Percentiles rank a stretch among this genome's conserved stretches.
Conservation (phyloP, 2,888 invertebrate species). For the Pasiphila rectangulata region DNA sequence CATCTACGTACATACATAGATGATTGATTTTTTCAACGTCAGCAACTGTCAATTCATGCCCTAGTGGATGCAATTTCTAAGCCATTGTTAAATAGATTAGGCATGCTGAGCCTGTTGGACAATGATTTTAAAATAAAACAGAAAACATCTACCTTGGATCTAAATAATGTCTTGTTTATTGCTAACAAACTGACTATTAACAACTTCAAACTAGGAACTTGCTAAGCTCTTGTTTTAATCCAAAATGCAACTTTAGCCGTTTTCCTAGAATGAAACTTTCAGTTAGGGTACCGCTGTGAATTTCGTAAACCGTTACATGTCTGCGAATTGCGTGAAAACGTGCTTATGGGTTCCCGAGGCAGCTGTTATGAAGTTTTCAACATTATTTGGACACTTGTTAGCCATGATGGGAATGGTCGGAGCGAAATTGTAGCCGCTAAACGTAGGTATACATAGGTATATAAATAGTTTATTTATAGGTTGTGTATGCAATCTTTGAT, state of each 20-base stretch:
- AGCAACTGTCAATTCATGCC: too few species aligned
- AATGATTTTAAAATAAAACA: too few species aligned
- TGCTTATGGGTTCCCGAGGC: constrained; percentile 8
- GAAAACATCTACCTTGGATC: too few species aligned
- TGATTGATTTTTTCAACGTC: background rate
- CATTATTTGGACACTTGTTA: constrained; percentile 8
- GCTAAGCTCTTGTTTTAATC: background rate
- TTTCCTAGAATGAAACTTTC: constrained; percentile 23
- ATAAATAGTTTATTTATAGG: too few species aligned
- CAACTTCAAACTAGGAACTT: background rate
- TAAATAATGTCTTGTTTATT: too few species aligned
- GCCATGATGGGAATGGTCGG: background rate
- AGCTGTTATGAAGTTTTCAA: constrained; percentile 11
- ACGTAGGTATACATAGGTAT: too few species aligned
- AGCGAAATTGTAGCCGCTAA: background rate
- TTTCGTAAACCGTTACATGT: constrained; percentile 2
- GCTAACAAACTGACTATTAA: background rate
- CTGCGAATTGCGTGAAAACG: constrained; percentile 8
- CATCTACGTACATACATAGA: too few species aligned
- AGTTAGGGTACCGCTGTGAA: constrained; percentile 1
- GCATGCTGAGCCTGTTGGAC: too few species aligned
- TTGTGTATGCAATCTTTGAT: too few species aligned
- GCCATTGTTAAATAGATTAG: too few species aligned
- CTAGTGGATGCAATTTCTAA: too few species aligned
- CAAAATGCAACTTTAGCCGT: constrained; percentile 3